Evolutionary conservation across 1,140 invertebrate genomes (phyloP).

Genomic region (Batillaria attramentaria): DNA sequence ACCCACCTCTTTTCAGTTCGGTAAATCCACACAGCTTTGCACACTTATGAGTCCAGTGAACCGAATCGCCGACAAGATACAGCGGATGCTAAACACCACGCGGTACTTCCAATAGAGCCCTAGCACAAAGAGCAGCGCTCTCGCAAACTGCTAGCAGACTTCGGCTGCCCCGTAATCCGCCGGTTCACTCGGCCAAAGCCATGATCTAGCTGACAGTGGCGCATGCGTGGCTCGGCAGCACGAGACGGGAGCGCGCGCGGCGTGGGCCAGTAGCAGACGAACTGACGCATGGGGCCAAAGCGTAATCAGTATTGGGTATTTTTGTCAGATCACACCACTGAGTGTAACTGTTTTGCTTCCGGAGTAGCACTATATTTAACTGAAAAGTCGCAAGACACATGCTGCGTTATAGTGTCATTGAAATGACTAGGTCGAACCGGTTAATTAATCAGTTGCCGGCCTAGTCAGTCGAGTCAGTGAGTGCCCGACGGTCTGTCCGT

Average conservation of each 20-base stretch:
- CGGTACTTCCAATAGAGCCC: too few relatives aligned
- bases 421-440: background rate
- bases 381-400: background rate
- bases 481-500: too few relatives aligned
- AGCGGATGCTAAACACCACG: too few relatives aligned
- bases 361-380: background rate
- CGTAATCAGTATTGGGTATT: background rate
- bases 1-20: conserved; percentile 5
- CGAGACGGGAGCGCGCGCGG: conserved; percentile 8
- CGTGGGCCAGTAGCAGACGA: conserved; percentile 8
- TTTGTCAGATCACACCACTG: background rate
- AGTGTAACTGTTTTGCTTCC: too few relatives aligned
- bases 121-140: too few relatives aligned
- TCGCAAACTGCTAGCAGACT: background rate
- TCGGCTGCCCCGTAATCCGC: conserved; percentile 5
- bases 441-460: too few relatives aligned
- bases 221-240: conserved; percentile 10
- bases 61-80: too few relatives aligned
- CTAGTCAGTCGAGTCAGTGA: too few relatives aligned
- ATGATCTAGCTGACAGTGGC: conserved; percentile 16
- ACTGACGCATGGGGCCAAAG: background rate
- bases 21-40: too few relatives aligned
- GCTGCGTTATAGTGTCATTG: background rate
- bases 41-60: too few relatives aligned
- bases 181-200: conserved; percentile 16